A percentile compares a stretch with the other conserved stretches of the same genome.
Evolutionary conservation across 2,113 vertebrate genomes (phyloP).

Genomic region (Pterocles orientalis): DNA sequence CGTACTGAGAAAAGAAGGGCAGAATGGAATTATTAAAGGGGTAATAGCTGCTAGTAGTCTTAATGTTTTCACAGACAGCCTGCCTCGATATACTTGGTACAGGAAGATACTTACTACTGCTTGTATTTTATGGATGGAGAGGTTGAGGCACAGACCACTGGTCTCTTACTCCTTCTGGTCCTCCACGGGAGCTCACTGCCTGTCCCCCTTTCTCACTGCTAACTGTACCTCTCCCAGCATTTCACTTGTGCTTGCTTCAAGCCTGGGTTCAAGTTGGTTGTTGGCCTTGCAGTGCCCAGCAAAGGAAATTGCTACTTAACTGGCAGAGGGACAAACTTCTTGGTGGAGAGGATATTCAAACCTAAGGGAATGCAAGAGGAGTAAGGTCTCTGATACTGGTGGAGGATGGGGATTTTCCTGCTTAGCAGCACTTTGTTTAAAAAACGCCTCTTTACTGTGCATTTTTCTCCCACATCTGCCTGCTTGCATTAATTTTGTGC

Average conservation of each 20-base stretch:
- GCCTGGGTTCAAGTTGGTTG: not conserved
- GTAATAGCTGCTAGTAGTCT: slow-evolving; percentile 30
- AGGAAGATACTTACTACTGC: not conserved
- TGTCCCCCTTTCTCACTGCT: not conserved
- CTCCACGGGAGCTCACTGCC: not conserved
- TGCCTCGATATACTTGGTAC: not conserved
- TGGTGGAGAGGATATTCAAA: not conserved
- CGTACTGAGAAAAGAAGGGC: not conserved
- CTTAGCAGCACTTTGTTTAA: not conserved
- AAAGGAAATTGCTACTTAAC: not conserved
- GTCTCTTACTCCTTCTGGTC: not conserved
- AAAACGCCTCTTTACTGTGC: not conserved
- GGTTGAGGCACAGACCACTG: not conserved
- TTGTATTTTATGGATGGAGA: not conserved
- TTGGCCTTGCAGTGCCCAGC: not conserved
- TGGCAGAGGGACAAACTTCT: not conserved
- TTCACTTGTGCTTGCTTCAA: not conserved
- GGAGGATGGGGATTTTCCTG: not conserved
- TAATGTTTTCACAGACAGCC: not conserved
- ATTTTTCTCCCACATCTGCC: not conserved
- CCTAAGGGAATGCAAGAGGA: not conserved
- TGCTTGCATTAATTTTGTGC: not conserved
- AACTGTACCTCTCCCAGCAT: not conserved
- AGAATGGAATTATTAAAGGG: slow-evolving; percentile 34
- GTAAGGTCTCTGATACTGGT: not conserved